Percentiles rank a stretch among this genome's conserved stretches.
Evolutionary conservation across 2,113 vertebrate genomes (phyloP).

Genomic region (Thalassoma bifasciatum): DNA sequence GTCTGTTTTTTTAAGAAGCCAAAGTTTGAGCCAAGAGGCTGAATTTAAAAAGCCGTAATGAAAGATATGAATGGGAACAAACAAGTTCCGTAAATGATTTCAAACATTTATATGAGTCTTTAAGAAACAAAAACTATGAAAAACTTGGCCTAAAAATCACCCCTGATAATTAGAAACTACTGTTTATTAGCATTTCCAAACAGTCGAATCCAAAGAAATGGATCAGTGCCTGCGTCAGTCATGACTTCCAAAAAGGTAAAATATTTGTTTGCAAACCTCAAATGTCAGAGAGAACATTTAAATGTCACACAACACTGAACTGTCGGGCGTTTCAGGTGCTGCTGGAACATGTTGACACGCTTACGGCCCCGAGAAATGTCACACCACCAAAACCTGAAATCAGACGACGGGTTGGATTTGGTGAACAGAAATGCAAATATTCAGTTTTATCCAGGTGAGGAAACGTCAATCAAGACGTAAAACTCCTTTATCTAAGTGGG

Average conservation of each 20-base stretch:
- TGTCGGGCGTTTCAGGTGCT: neutral
- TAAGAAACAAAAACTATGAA: too few relatives aligned
- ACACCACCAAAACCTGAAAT: neutral
- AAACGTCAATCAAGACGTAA: neutral
- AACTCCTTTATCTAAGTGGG: too few relatives aligned
- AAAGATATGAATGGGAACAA: too few relatives aligned
- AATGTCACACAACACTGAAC: neutral
- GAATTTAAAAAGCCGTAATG: too few relatives aligned
- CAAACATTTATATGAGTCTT: too few relatives aligned
- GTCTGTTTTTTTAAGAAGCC: too few relatives aligned
- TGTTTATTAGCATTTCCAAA: neutral
- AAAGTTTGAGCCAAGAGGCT: too few relatives aligned
- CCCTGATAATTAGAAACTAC: neutral
- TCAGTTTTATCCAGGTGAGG: too few relatives aligned
- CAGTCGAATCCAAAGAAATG: neutral
- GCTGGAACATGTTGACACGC: neutral
- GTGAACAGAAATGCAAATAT: neutral
- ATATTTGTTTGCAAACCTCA: conserved; percentile 6
- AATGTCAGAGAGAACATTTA: conserved; percentile 20
- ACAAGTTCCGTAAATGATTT: too few relatives aligned
- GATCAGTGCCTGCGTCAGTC: neutral
- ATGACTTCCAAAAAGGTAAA: neutral
- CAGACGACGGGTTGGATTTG: neutral
- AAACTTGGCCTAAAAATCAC: too few relatives aligned
- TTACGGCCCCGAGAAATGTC: neutral